Evolutionary conservation across 1,140 invertebrate species (phyloP), one percentile per base, ranked within the genome.

Genomic region (Papilio helenus): DNA sequence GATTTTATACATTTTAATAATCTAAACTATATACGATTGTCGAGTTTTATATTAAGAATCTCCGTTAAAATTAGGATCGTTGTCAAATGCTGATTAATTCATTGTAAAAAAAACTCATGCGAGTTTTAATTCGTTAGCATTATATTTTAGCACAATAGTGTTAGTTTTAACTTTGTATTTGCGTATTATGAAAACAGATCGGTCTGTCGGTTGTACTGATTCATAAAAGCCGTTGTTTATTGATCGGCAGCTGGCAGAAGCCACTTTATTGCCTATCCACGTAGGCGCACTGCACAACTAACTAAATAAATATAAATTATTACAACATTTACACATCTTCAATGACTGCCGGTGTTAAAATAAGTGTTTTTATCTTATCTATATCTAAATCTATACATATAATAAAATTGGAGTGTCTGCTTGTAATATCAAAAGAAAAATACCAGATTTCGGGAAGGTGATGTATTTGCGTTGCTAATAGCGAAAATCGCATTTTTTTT

Each of bases 91-190:
- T 49, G 44, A 14, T 46, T 46, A 16, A 46, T 46, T 46, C 44
- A 46, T 16, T 46, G 12, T 18, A 49, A 49, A 49, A 49, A 18
- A 55, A 55, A n/a, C 51, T n/a, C 1, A n/a, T 20, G 44, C 65
- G n/a, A 49, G 46, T 82, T 79, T 82, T 80, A 39, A 76, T 77
- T 77, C 55, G 61, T 76, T 0, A 1, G 51, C 18, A 55, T 20
- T 55, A 80, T 39, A 49, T 72, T 51, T 72, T 34, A 58, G 79
- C 68, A 68, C 61, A 68, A 68, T 68, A 82, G 81, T 74, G 39
- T 55, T 71, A 46, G 20, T 79, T 7, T 55, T 39, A 73, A 26
- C 46, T 76, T 51, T 26, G 18, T 58, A 73, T 61, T 72, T 72
- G 49, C 16, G 16, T 72, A 72, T 1, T 23, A 26, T 42, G 58